phyloP scores from a whole-genome alignment of 2,113 vertebrate genomes.

The Cacatua alba region DNA sequence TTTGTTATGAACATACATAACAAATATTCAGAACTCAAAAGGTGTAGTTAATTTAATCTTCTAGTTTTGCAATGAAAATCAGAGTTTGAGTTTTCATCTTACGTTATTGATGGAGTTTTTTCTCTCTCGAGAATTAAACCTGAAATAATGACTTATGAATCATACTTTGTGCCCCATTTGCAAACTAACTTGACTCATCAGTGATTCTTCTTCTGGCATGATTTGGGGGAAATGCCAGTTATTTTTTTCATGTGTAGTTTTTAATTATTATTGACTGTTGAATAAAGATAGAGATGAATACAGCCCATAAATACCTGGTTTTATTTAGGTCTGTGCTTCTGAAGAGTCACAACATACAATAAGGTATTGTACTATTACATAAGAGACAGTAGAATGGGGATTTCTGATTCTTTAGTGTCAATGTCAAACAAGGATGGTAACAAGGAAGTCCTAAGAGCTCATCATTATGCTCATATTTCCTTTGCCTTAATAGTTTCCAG shows the following conservation, averaged over 20 bases:
- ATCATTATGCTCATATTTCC: background rate
- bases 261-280: background rate
- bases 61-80: background rate
- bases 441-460: background rate
- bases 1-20: too few relatives aligned
- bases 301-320: background rate
- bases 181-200: slow-evolving; percentile 11
- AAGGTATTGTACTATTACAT: background rate
- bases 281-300: background rate
- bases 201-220: slow-evolving; percentile 24
- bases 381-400: fast-evolving
- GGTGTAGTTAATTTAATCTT: background rate
- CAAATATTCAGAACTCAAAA: background rate
- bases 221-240: background rate
- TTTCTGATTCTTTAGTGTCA: background rate
- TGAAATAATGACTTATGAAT: slow-evolving; percentile 21
- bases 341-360: background rate
- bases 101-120: background rate
- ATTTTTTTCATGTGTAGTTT: background rate
- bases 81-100: background rate
- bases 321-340: background rate
- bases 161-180: slow-evolving; percentile 30
- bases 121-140: slow-evolving; percentile 13
- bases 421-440: background rate
- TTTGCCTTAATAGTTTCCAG: background rate